Conservation (phyloP, 37 sponge, comb jelly and placozoan species). For the Amphimedon queenslandica region DNA sequence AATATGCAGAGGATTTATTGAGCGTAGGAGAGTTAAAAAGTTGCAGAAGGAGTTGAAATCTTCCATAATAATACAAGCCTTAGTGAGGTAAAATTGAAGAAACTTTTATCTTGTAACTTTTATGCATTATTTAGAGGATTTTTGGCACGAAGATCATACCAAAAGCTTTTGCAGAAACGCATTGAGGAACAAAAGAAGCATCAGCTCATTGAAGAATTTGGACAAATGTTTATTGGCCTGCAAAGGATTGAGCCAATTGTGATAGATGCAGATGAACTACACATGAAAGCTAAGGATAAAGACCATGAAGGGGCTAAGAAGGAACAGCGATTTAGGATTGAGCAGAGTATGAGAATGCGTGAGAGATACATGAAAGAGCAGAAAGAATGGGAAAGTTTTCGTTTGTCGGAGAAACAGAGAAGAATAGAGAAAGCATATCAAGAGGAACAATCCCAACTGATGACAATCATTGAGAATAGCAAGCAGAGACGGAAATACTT, state of each 20-base stretch:
- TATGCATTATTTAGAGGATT: slow-evolving; percentile 18
- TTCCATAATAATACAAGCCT: slow-evolving; percentile 42
- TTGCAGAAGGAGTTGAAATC: slow-evolving; percentile 29
- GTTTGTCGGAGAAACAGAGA: slow-evolving; percentile 50
- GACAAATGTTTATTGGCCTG: slow-evolving; percentile 3
- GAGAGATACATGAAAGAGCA: slow-evolving; percentile 32
- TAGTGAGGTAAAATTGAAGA: slow-evolving; percentile 28
- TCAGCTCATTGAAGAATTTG: slow-evolving; percentile 38
- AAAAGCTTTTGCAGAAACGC: neutral
- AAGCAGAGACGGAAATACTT: slow-evolving; percentile 35
- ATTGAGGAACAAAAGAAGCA: slow-evolving; percentile 20
- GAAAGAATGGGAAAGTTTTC: slow-evolving; percentile 44
- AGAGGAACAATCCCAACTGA: slow-evolving; percentile 39
- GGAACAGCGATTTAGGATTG: slow-evolving; percentile 35
- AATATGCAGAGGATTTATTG: slow-evolving; percentile 18
- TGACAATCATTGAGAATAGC: slow-evolving; percentile 47
- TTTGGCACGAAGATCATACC: slow-evolving; percentile 25
- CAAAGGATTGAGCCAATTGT: neutral
- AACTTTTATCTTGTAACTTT: neutral
- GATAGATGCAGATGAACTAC: neutral
- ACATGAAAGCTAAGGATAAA: neutral
- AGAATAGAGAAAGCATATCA: slow-evolving; percentile 50
- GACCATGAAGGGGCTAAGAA: neutral
- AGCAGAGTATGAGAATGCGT: slow-evolving; percentile 54
- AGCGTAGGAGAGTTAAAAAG: slow-evolving; percentile 20